phyloP scores from a whole-genome alignment of 2,888 invertebrate genomes.

The Macrophya annulata region DNA sequence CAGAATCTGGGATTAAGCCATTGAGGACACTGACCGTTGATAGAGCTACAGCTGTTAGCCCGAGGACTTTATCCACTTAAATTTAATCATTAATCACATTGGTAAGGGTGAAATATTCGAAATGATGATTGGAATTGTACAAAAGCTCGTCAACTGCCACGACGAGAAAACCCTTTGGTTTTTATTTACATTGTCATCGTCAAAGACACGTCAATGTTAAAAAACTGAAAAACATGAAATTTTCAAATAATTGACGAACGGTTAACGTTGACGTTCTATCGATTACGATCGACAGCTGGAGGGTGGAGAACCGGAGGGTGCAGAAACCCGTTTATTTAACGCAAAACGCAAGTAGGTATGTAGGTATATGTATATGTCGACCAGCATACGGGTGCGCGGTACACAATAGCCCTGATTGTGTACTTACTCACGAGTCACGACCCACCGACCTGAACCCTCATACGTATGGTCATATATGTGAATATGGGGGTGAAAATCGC shows the following conservation, averaged over 20 bases:
- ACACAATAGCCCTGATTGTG: constrained; percentile 52
- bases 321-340: constrained; percentile 32
- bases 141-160: background rate
- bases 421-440: constrained; percentile 48
- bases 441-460: constrained; percentile 9
- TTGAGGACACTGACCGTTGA: constrained; percentile 24
- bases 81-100: constrained; percentile 12
- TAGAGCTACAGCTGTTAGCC: background rate
- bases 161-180: background rate
- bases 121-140: background rate
- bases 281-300: constrained; percentile 16
- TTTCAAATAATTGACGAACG: constrained; percentile 18
- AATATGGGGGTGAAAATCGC: background rate
- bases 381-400: constrained; percentile 9
- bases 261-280: constrained; percentile 10
- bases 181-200: background rate
- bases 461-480: background rate
- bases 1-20: background rate
- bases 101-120: background rate
- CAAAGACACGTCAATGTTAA: background rate
- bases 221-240: background rate
- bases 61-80: constrained; percentile 5
- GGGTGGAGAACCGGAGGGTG: background rate
- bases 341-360: background rate
- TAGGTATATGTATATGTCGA: background rate